Evolutionary conservation across 2,888 invertebrate genomes (phyloP), one percentile per base, ranked within the genome.

Genomic region (Oscheius myriophilus): DNA sequence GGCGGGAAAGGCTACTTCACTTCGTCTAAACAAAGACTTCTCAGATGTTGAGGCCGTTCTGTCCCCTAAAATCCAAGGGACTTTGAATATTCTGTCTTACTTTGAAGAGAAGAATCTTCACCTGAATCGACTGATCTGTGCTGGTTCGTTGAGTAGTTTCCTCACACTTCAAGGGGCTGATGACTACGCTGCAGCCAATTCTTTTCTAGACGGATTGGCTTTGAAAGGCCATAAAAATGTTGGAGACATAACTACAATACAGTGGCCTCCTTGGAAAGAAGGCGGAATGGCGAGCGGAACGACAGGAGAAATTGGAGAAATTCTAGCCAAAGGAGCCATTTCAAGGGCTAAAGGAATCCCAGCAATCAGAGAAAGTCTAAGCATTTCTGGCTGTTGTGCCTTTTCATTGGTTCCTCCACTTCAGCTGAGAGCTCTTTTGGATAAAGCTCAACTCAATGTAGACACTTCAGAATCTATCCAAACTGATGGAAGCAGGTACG

Each of bases 161-260:
- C 63, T 79, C 1, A 76, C 79, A n/a, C 51, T 83, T 0, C 73
- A 79, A 33, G 81, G 81, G 18, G 77, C 74, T 33, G 72, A 70
- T 21, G 78, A 81, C 46, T 84, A 84, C 57, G 76, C 80, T 0
- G 67, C 81, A 51, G 80, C 80, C 23, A 84, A 83, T 54, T 55
- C 67, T 21, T 83, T 72, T 59, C 64, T 81, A 3, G 81, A 83
- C 49, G 49, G 69, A 12, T 45, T 81, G 0, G 41, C 75, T 0
- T 1, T 43, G n/a, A 43, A 59, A 14, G 43, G 43, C 16, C 54
- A 67, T 16, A 16, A 25, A 1, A 26, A 43, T 41, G 25, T 75
- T 23, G 45, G 43, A 11, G 41, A 45, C 14, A 26, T 78, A 7
- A 49, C 74, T 12, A 61, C 67, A 7, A 33, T 79, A 11, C 69